These are phyloP conservation scores for Salmo trutta DNA, from an alignment of 2,797 vertebrate genomes.

Conservation along the genomic window DNA sequence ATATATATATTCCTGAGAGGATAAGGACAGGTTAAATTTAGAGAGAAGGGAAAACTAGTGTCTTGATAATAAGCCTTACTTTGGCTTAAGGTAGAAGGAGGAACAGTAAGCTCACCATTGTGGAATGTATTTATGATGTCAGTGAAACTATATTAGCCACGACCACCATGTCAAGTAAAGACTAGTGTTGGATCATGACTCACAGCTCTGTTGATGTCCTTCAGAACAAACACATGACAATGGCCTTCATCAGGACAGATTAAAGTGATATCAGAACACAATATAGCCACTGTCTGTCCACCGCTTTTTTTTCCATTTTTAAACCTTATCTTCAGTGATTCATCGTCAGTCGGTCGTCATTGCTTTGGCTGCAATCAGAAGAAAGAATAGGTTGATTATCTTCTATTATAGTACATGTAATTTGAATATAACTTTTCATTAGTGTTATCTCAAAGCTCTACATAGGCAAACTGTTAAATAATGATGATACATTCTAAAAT, in stretches of 20 bases:
- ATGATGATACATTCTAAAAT: no score
- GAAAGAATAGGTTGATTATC: background rate
- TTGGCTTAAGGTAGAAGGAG: conserved; percentile 41
- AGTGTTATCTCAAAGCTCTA: no score
- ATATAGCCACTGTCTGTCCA: background rate
- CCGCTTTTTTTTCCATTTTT: background rate
- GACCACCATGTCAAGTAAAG: conserved; percentile 17
- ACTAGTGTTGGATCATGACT: conserved; percentile 39
- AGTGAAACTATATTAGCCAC: conserved; percentile 49
- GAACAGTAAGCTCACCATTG: conserved; percentile 43
- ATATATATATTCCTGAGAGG: conserved; percentile 5
- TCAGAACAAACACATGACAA: conserved; percentile 6
- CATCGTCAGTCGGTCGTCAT: background rate
- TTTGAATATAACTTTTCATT: background rate
- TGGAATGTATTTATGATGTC: conserved; percentile 25
- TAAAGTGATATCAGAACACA: background rate
- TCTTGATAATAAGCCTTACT: conserved; percentile 33
- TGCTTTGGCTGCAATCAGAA: background rate
- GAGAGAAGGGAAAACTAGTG: conserved; percentile 17
- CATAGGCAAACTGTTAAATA: no score
- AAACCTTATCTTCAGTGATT: background rate
- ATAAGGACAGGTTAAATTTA: conserved; percentile 32
- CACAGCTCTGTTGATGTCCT: conserved; percentile 10
- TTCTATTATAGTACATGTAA: background rate
- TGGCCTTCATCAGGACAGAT: background rate